Evolutionary conservation across 2,113 vertebrate genomes (phyloP), one percentile per base, ranked within the genome.

Genomic region (Nicator chloris): DNA sequence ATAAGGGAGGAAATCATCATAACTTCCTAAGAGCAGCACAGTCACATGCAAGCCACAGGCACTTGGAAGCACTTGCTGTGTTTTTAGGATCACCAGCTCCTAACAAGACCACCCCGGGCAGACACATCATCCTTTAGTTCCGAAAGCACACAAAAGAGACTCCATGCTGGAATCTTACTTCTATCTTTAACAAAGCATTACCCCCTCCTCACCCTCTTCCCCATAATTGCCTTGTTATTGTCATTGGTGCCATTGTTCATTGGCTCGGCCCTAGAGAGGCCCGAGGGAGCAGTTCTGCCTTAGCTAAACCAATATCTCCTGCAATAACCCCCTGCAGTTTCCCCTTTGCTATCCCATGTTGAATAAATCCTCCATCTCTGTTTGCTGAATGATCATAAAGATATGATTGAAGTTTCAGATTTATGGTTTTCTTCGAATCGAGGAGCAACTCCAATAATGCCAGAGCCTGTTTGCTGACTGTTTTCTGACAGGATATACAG

Each of bases 351-450:
- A 98, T 98, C 98, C 98, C 50, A 20, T 98, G 97, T 98, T 98
- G 99, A 99, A 99, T 99, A 98, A 99, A 99, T 98, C 98, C 98
- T 97, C 98, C 90, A 97, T 97, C 97, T 96, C 97, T 98, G 98
- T 98, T 98, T 98, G 98, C 98, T 98, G 98, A 98, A 98, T 98
- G 98, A 96, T 97, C 97, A 97, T 98, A 98, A 97, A 96, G 97
- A 98, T 96, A 97, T 97, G 98, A 99, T 98, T 98, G 98, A 98
- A 98, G 97, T 98, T 96, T 96, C 96, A 97, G 98, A 98, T 99
- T 99, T 98, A 98, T 97, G 96, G 96, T 97, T 98, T 98, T 97
- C 96, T 95, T 90, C 42, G 31, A 95, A 97, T 96, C 57, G 78
- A 97, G 96, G 88, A 98, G 90, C 85, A 88, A 17, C 75, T 96